These are phyloP conservation scores for Phrynocephalus versicolor DNA, from an alignment of 2,113 vertebrate species.

Conservation along the genomic window DNA sequence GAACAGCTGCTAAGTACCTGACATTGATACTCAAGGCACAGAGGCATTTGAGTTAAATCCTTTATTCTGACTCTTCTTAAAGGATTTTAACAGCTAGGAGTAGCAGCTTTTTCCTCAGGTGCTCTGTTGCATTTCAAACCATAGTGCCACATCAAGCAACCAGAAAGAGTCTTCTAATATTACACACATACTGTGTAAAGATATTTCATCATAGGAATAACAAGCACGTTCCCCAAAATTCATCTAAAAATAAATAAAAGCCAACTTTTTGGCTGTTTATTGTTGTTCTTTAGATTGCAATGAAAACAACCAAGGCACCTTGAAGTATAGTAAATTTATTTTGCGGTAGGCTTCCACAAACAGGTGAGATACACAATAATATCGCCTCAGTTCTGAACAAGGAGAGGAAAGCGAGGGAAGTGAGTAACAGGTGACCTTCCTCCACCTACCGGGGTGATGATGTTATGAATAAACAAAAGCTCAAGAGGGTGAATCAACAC, in stretches of 20 bases:
- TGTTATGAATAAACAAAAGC: neutral
- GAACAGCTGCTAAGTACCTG: too few relatives aligned
- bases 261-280: neutral
- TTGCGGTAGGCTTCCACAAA: neutral
- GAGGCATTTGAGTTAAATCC: neutral
- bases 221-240: neutral
- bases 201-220: neutral
- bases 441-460: neutral
- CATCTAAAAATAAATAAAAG: neutral
- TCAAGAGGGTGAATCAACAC: neutral
- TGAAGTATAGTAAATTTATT: neutral
- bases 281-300: neutral
- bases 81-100: neutral
- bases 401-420: neutral
- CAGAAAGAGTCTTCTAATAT: neutral
- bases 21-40: too few relatives aligned
- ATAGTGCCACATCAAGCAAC: neutral
- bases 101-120: neutral
- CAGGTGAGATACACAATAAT: neutral
- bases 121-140: neutral
- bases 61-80: neutral
- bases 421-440: neutral
- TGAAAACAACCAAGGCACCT: neutral
- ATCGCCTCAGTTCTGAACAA: neutral
- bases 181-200: neutral